Evolutionary conservation across 2,113 vertebrate species (phyloP), one percentile per base, ranked within the genome.

Genomic region (Ornithorhynchus anatinus): DNA sequence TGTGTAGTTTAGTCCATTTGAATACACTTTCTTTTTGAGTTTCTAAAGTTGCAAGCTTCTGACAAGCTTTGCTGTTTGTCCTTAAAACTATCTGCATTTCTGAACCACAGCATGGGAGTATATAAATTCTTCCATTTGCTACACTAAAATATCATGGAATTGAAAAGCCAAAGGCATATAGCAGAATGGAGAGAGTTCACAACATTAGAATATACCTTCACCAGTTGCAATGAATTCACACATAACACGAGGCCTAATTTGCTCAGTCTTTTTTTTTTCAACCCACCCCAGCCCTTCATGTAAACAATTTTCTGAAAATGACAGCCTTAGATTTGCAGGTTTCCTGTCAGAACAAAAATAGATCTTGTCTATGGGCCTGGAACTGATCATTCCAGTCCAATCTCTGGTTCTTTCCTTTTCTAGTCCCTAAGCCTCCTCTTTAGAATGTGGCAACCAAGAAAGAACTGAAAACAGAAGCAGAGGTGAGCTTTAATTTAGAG

Each of bases 241-340:
- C 3, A 50, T 25, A 74, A 64, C 37, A 79, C 51, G 11, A 2
- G 76, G 71, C 82, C 65, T 50, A 70, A 60, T 73, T 53, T 75
- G 65, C 29, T 52, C 53, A 65, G 35, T 29, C 14, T 72, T 60
- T 81, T 77, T 52, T 61, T 42, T 70, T 56, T 72, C 56, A 56
- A 71, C 33, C 37, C 68, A 72, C 72, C 53, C n/a, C 60, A 72
- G 75, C 72, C 59, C 67, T 56, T 42, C 4, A 83, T 7, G 69
- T 76, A 84, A 86, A 71, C 59, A 67, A 20, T 53, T 72, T 79
- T 72, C 68, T 79, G 60, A 87, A 89, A 75, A 84, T 72, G 53
- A 84, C 53, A 78, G 71, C 40, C 43, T 62, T 83, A 59, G 29
- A 58, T 36, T 44, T 36, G 12, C 17, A 72, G 50, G 79, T 63